phyloP scores from a whole-genome alignment of 2,888 invertebrate genomes.

The Molorchus minor region DNA sequence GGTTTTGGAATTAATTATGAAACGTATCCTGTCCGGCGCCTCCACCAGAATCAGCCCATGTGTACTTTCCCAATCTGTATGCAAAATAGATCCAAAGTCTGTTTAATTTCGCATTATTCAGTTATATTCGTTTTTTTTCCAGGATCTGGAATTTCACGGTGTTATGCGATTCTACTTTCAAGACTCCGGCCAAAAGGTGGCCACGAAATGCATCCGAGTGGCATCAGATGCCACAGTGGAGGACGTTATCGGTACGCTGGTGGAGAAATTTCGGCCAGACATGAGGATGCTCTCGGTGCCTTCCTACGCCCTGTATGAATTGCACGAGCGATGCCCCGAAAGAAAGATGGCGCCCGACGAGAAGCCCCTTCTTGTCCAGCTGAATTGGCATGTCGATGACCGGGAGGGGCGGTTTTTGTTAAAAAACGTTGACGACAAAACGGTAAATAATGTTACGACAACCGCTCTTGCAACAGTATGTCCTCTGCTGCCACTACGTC shows the following conservation, averaged over 20 bases:
- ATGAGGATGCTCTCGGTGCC: constrained; percentile 92
- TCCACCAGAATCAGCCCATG: too few species aligned
- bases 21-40: too few species aligned
- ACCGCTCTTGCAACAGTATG: neutral
- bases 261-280: constrained; percentile 99
- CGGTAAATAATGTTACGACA: constrained; percentile 62
- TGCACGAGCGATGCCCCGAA: constrained; percentile 78
- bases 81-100: too few species aligned
- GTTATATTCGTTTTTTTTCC: constrained; percentile 63
- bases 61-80: too few species aligned
- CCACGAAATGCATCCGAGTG: constrained; percentile 98
- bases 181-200: constrained; percentile 98
- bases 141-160: constrained; percentile 98
- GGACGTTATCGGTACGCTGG: constrained; percentile 95
- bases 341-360: constrained; percentile 89
- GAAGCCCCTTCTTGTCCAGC: constrained; percentile 94
- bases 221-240: constrained; percentile 95
- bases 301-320: constrained; percentile 78
- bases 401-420: constrained; percentile 96
- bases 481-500: too few species aligned
- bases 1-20: too few species aligned
- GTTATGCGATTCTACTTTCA: constrained; percentile 99
- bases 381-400: constrained; percentile 99
- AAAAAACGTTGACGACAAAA: constrained; percentile 87
- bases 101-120: too few species aligned